Percentiles rank a stretch among this genome's conserved stretches.
phyloP scores from a whole-genome alignment of 2,888 invertebrate genomes.

The Drosophila meridiana region DNA sequence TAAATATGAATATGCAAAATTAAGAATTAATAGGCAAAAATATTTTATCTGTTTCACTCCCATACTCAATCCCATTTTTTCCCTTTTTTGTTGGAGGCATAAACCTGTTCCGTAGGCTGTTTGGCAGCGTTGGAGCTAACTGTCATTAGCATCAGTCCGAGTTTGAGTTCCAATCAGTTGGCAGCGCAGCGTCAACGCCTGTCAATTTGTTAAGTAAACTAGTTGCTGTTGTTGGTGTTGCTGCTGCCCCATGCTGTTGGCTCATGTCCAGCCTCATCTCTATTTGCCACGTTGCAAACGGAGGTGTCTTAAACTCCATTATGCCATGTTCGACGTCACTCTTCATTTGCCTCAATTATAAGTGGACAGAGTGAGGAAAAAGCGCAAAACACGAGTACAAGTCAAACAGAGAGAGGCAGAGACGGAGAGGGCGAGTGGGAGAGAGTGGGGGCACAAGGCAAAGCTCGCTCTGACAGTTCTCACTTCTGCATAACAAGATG shows the following conservation, averaged over 20 bases:
- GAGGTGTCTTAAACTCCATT: slow-evolving; percentile 79
- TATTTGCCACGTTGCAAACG: slow-evolving; percentile 41
- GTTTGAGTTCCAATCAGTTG: slow-evolving; percentile 49
- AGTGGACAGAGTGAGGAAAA: slow-evolving; percentile 16
- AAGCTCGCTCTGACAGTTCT: slow-evolving; percentile 4
- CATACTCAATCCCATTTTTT: neutral
- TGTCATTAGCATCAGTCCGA: slow-evolving; percentile 10
- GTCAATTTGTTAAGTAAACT: slow-evolving; percentile 25
- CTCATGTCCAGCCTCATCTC: slow-evolving; percentile 18
- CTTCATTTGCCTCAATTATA: slow-evolving; percentile 82
- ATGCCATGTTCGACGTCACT: slow-evolving; percentile 81
- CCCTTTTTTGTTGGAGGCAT: neutral
- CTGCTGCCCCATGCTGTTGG: neutral
- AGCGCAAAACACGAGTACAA: slow-evolving; percentile 19
- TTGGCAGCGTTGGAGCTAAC: neutral
- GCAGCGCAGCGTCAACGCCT: slow-evolving; percentile 24
- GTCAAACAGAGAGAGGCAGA: neutral
- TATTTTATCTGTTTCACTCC: neutral
- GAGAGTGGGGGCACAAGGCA: neutral
- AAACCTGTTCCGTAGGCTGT: neutral
- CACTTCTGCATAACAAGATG: slow-evolving; percentile 34
- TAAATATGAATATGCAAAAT: too few species aligned
- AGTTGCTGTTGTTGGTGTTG: neutral
- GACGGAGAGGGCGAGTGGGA: neutral
- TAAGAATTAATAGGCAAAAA: neutral